Base-by-base conservation (phyloP, 1,140 invertebrate species). In the Cotesia chilonis region DNA sequence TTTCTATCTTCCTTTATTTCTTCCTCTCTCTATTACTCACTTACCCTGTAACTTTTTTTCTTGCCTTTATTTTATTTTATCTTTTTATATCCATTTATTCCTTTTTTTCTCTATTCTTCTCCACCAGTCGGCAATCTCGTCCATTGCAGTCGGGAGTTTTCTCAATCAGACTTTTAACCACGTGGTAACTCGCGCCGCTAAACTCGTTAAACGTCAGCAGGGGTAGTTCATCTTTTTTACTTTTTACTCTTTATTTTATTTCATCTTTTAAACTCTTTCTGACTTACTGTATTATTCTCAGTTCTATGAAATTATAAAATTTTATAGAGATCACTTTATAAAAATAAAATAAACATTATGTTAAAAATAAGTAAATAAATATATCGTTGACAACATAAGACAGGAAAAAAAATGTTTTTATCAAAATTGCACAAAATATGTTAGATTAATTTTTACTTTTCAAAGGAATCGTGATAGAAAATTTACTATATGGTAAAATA, bases 101-200 rank as follows among this genome's bases (percentile, higher is more conserved):
- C 10, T 54, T 68, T 68, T 41, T 68, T 71, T 37, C 36, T 74
- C 64, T 74, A 4, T 61, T 35, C 68, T 73, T 73, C 55, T 60
- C 64, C 12, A n/a, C 38, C 28, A 12, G 67, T 35, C 38, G 14
- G 20, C 10, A 36, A 35, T 38, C 41, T 61, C 38, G 12, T 51
- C 47, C 71, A 59, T 37, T 55, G 71, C 66, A 66, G 71, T 61
- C 54, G 41, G 72, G 75, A 82, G 75, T 84, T 83, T 85, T 84
- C 83, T 83, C 84, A 84, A 86, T 86, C 85, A 82, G 80, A 80
- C 78, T 84, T 84, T 81, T 76, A 78, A 28, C 81, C 80, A 74
- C 78, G 76, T 77, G 81, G 81, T 82, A 82, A 85, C 85, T 85
- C 82, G 78, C 78, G 78, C 74, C 73, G 77, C 79, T 86, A 85